phyloP scores from a whole-genome alignment of 2,113 vertebrate genomes.

The Periophthalmus modestus region DNA sequence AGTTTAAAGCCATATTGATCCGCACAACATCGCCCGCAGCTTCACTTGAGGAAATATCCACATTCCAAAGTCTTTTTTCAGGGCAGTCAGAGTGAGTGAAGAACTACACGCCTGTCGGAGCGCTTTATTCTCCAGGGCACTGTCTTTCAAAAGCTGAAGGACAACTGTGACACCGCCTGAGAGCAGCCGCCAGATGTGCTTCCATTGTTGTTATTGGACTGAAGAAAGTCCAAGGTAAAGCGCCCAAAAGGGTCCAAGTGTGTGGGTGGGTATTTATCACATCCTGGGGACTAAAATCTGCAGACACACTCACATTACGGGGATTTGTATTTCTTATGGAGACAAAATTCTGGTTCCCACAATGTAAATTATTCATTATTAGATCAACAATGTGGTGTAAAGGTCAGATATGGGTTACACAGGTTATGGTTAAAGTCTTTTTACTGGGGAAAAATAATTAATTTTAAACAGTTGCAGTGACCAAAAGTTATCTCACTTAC shows the following conservation, averaged over 20 bases:
- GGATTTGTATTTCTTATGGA: too few species aligned
- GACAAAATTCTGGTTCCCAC: too few species aligned
- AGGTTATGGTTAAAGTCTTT: too few species aligned
- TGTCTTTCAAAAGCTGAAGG: slow-evolving; percentile 57
- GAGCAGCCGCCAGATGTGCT: slow-evolving; percentile 59
- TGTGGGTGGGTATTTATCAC: neutral
- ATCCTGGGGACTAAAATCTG: neutral
- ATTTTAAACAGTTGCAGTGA: too few species aligned
- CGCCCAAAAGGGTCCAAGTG: slow-evolving; percentile 42
- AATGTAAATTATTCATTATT: too few species aligned
- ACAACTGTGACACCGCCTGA: slow-evolving; percentile 59
- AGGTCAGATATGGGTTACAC: too few species aligned
- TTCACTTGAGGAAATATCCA: slow-evolving; percentile 38
- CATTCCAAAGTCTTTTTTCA: slow-evolving; percentile 33
- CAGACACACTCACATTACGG: neutral
- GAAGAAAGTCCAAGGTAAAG: slow-evolving; percentile 48
- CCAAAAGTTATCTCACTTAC: too few species aligned
- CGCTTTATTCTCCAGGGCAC: slow-evolving; percentile 42
- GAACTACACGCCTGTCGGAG: slow-evolving; percentile 33
- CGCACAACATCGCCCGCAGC: slow-evolving; percentile 33
- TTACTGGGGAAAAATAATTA: too few species aligned
- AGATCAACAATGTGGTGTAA: too few species aligned
- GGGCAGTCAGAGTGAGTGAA: slow-evolving; percentile 35
- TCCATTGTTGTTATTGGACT: slow-evolving; percentile 53
- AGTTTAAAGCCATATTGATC: slow-evolving; percentile 37